Conservation (phyloP, 2,888 invertebrate species). For the Phrixothrix hirtus region DNA sequence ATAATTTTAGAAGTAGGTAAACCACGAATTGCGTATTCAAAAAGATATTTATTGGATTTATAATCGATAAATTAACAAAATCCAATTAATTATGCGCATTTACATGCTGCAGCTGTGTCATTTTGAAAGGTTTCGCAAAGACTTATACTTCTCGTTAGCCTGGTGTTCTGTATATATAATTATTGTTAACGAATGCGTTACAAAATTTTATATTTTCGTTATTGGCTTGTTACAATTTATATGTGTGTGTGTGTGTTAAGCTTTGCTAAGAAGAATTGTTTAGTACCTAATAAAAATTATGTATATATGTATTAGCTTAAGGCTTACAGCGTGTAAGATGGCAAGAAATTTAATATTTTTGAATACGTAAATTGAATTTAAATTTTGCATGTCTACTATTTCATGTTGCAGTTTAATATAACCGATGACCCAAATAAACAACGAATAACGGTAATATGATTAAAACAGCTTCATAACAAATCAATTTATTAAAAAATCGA, state of each 20-base stretch:
- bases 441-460: slow-evolving; percentile 39
- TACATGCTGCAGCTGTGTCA: slow-evolving; percentile 35
- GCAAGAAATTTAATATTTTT: not conserved
- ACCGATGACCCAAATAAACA: slow-evolving; percentile 13
- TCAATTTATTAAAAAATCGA: slow-evolving; percentile 54
- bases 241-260: too few relatives aligned
- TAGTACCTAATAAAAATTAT: too few relatives aligned
- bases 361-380: not conserved
- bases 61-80: slow-evolving; percentile 40
- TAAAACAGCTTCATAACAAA: slow-evolving; percentile 45
- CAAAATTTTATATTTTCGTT: slow-evolving; percentile 15
- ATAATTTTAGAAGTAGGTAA: too few relatives aligned
- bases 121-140: slow-evolving; percentile 39
- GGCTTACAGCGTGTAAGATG: not conserved
- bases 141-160: slow-evolving; percentile 33
- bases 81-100: slow-evolving; percentile 39
- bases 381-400: slow-evolving; percentile 6
- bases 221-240: slow-evolving; percentile 6
- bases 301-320: slow-evolving; percentile 4
- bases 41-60: slow-evolving; percentile 37
- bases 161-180: not conserved
- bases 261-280: too few relatives aligned
- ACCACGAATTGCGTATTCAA: too few relatives aligned
- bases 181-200: slow-evolving; percentile 12
- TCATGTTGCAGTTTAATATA: slow-evolving; percentile 5